Base-by-base conservation (phyloP, 1,140 invertebrate genomes). In the Pseudomyrmex concolor region DNA sequence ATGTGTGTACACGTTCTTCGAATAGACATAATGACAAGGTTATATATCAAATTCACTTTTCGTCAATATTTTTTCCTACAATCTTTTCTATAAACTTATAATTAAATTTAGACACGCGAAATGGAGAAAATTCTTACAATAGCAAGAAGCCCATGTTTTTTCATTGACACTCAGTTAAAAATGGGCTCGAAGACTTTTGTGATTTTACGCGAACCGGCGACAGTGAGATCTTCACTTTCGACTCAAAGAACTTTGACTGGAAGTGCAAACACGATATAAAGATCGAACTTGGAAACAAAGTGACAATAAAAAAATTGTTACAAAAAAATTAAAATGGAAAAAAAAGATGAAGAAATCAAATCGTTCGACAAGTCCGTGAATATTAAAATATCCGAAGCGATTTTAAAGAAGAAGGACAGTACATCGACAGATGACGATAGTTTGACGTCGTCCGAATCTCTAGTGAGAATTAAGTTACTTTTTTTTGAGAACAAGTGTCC, bases 141-240 rank as follows among this genome's bases (percentile, higher is more conserved):
- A 45, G 87, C 87, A 19, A 90, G 89, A 77, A 91, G 89, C 62
- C 60, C 85, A 1, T 70, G 84, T 2, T 22, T 66, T 13, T 48
- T 17, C 2, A 15, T 45, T 9, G 15, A 54, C 7, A n/a, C 60
- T 1, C 13, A 68, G 43, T 19, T 91, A n/a, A 88, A 74, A 81
- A 87, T 92, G 78, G 91, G 90, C 7, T 89, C 91, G 1, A 90
- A 86, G 80, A 92, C 92, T 0, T 74, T 90, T 66, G 19, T 92
- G 25, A 92, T 86, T 19, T 54, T 92, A 9, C 87, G 91, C 1
- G 89, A 91, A 62, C 43, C 19, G 9, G 83, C 84, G 0, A 5
- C 67, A n/a, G 8, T 89, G 8, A 85, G 84, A 88, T 22, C 55
- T n/a, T 54, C 84, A 7, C 1, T 34, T 48, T 13, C 67, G 2